Conservation (phyloP, 2,797 vertebrate species). For the Muscicapa striata region DNA sequence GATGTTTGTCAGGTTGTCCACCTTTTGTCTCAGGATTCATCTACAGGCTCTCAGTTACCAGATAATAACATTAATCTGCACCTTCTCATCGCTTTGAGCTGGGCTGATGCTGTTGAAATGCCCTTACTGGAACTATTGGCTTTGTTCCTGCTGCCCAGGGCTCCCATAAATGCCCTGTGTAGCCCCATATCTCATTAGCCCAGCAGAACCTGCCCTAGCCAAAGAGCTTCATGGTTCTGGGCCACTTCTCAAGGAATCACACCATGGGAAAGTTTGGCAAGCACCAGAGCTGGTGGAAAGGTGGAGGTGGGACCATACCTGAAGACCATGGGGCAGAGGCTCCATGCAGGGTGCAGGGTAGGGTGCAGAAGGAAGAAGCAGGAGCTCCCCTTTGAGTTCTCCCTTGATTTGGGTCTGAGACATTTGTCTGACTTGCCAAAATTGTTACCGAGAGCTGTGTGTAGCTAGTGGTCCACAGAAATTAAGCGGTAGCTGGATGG, state of each 20-base stretch:
- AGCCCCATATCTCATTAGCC: neutral
- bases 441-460: neutral
- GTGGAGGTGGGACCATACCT: neutral
- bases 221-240: neutral
- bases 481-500: neutral
- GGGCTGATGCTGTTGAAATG: neutral
- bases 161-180: neutral
- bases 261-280: neutral
- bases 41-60: neutral
- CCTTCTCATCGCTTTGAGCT: neutral
- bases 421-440: neutral
- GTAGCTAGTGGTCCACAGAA: neutral
- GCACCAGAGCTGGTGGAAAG: neutral
- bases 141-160: neutral
- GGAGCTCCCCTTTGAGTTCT: neutral
- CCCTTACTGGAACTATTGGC: neutral
- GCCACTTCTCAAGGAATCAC: neutral
- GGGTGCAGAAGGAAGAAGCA: neutral
- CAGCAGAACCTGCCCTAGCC: neutral
- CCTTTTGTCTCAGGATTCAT: neutral
- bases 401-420: neutral
- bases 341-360: too few species aligned
- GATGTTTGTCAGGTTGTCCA: neutral
- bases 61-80: neutral
- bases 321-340: neutral